Evolutionary conservation across 2,797 vertebrate genomes (phyloP).

Genomic region (Typhlichthys subterraneus): DNA sequence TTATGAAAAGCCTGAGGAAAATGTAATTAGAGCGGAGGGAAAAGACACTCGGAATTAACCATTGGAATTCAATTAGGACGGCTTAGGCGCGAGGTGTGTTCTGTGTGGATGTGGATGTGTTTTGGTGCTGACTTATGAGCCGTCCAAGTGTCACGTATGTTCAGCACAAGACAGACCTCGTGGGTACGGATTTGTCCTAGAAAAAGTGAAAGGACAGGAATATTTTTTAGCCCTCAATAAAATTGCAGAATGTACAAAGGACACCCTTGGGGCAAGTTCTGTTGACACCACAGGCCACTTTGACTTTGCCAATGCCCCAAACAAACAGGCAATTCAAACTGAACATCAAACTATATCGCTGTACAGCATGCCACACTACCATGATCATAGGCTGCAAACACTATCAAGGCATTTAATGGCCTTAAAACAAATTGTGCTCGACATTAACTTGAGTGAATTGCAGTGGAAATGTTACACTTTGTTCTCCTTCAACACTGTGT

Average conservation of each 20-base stretch:
- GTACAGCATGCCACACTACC: slow-evolving; percentile 16
- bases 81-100: slow-evolving; percentile 32
- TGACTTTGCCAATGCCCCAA: slow-evolving; percentile 43
- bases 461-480: slow-evolving; percentile 40
- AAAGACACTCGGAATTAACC: slow-evolving; percentile 72
- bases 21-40: slow-evolving; percentile 80
- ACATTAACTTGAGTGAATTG: slow-evolving; percentile 35
- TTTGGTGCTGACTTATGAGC: background rate
- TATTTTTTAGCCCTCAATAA: slow-evolving; percentile 20
- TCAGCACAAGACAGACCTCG: slow-evolving; percentile 13
- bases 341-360: slow-evolving; percentile 36
- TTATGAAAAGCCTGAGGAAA: slow-evolving; percentile 78
- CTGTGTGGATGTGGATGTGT: slow-evolving; percentile 2
- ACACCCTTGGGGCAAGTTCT: slow-evolving; percentile 43
- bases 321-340: slow-evolving; percentile 41
- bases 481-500: slow-evolving; percentile 40
- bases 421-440: slow-evolving; percentile 37
- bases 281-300: slow-evolving; percentile 48
- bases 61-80: slow-evolving; percentile 69
- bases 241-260: slow-evolving; percentile 24
- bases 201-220: slow-evolving; percentile 26
- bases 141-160: slow-evolving; percentile 11
- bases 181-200: slow-evolving; percentile 9
- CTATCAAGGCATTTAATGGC: slow-evolving; percentile 26
- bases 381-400: slow-evolving; percentile 16